Percentiles rank a stretch among this genome's conserved stretches.
Conservation (phyloP, 2,888 invertebrate species). For the Epistrophe grossulariae region DNA sequence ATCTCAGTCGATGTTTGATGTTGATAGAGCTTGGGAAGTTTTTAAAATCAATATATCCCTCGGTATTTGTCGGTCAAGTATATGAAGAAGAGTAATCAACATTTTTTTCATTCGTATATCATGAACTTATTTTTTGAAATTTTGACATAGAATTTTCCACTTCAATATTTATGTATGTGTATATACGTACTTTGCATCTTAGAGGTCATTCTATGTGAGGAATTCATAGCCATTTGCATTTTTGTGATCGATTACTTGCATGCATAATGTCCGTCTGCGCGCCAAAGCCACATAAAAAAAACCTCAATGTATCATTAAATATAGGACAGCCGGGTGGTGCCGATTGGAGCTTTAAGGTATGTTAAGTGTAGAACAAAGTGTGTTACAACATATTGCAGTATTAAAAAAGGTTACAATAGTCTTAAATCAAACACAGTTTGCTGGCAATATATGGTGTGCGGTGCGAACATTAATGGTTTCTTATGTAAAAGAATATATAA, state of each 20-base stretch:
- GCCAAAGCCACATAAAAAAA: neutral
- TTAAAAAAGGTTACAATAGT: constrained; percentile 37
- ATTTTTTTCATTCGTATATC: constrained; percentile 12
- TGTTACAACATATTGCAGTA: constrained; percentile 33
- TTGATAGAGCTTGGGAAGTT: constrained; percentile 9
- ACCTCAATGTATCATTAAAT: constrained; percentile 28
- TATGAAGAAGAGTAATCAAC: constrained; percentile 39
- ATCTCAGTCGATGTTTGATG: neutral
- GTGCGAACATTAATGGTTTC: constrained; percentile 11
- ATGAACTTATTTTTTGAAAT: constrained; percentile 42
- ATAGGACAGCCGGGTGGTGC: constrained; percentile 28
- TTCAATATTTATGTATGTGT: neutral
- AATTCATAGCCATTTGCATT: constrained; percentile 49
- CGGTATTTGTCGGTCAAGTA: constrained; percentile 34
- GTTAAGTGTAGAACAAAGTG: constrained; percentile 35
- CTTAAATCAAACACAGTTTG: constrained; percentile 41
- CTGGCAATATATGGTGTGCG: constrained; percentile 15
- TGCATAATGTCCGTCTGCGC: constrained; percentile 26
- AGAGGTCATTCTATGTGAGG: constrained; percentile 30
- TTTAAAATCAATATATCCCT: constrained; percentile 34
- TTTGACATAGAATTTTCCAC: constrained; percentile 14
- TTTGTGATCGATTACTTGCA: constrained; percentile 32
- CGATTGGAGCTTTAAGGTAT: constrained; percentile 26
- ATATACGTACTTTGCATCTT: neutral
- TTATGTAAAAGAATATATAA: constrained; percentile 7